phyloP scores from a whole-genome alignment of 2,888 invertebrate genomes.

The Chelonus formosanus region DNA sequence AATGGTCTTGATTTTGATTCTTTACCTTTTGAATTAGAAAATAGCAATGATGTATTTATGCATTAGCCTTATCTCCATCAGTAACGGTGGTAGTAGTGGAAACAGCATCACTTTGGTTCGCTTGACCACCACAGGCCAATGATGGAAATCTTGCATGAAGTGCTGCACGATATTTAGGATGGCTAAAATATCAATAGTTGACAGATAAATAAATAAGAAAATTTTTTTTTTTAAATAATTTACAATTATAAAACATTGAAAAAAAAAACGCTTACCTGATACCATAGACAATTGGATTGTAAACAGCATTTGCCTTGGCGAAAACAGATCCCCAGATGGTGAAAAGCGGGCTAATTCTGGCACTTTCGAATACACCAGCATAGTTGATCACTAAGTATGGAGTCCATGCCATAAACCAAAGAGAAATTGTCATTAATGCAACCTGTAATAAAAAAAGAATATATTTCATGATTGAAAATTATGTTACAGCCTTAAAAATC shows the following conservation, averaged over 20 bases:
- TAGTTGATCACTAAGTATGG: constrained; percentile 87
- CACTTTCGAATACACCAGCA: constrained; percentile 79
- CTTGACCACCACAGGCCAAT: constrained; percentile 70
- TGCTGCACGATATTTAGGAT: constrained; percentile 81
- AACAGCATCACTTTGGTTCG: constrained; percentile 67
- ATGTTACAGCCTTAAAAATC: no score
- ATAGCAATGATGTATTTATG: no score
- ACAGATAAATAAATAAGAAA: no score
- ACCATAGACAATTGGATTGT: constrained; percentile 91
- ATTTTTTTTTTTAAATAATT: no score
- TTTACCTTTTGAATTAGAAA: no score
- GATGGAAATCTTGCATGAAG: constrained; percentile 82
- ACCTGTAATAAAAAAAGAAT: constrained; percentile 64
- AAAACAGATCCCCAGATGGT: constrained; percentile 92
- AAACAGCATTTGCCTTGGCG: constrained; percentile 90
- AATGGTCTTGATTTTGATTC: no score
- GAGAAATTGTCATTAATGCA: constrained; percentile 80
- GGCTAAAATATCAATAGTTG: constrained; percentile 60
- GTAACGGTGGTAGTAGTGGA: constrained; percentile 74
- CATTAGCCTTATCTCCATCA: no score
- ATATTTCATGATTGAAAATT: no score
- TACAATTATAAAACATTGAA: no score
- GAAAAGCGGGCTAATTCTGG: constrained; percentile 78
- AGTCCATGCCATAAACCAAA: constrained; percentile 95
- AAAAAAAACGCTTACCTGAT: constrained; percentile 72